phyloP scores from a whole-genome alignment of 2,888 invertebrate species.

The Atethmia centrago region DNA sequence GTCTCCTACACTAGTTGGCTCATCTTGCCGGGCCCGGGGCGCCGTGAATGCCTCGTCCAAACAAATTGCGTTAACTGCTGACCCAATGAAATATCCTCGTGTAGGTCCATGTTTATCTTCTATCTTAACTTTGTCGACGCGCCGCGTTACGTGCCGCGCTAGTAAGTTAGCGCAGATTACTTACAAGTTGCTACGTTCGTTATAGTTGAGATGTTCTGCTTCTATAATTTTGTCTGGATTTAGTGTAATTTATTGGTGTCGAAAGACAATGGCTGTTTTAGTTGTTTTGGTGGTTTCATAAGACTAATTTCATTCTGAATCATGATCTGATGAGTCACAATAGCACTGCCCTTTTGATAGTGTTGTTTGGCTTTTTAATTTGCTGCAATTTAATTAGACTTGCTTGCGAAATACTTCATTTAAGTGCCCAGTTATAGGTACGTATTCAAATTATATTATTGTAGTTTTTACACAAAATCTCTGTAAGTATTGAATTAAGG shows the following conservation, averaged over 20 bases:
- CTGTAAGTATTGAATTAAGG: not conserved
- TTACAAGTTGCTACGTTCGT: constrained; percentile 46
- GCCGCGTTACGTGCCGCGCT: constrained; percentile 49
- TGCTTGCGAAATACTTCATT: not conserved
- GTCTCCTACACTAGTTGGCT: constrained; percentile 72
- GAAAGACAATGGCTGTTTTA: not conserved
- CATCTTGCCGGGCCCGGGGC: constrained; percentile 70
- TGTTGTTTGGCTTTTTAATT: not conserved
- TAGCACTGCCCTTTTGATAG: not conserved
- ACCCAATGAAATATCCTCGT: constrained; percentile 72
- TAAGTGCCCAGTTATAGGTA: no score
- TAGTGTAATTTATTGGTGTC: constrained; percentile 12
- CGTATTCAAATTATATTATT: not conserved
- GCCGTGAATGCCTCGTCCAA: constrained; percentile 74
- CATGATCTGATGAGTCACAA: not conserved
- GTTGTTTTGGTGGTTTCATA: not conserved
- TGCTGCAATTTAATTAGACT: not conserved
- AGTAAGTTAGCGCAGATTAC: constrained; percentile 56
- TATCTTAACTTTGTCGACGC: constrained; percentile 53
- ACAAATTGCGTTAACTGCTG: constrained; percentile 82
- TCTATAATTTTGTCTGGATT: constrained; percentile 33
- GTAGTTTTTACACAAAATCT: not conserved
- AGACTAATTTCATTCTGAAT: not conserved
- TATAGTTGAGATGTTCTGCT: constrained; percentile 27
- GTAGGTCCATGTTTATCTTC: constrained; percentile 65